These are phyloP conservation scores for Ophion ellenae DNA, from an alignment of 2,888 invertebrate species.

Conservation along the genomic window DNA sequence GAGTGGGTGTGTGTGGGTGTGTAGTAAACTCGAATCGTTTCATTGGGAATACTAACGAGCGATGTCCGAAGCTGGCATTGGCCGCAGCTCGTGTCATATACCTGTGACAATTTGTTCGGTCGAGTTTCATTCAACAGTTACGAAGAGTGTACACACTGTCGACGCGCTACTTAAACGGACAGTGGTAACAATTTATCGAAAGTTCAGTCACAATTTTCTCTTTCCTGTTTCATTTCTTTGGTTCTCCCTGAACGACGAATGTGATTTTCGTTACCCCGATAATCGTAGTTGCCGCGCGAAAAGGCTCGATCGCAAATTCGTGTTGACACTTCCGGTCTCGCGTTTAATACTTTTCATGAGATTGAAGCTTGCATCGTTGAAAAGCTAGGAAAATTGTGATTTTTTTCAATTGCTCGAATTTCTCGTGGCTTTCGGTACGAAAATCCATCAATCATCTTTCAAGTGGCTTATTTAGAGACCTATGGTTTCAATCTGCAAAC, in stretches of 20 bases:
- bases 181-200: slow-evolving; percentile 47
- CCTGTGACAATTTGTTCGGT: slow-evolving; percentile 48
- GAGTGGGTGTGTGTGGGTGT: background rate
- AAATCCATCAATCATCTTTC: too few relatives aligned
- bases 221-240: slow-evolving; percentile 16
- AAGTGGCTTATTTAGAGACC: too few relatives aligned
- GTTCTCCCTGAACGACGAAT: background rate
- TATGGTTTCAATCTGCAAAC: too few relatives aligned
- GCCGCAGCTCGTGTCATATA: slow-evolving; percentile 26
- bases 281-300: slow-evolving; percentile 3
- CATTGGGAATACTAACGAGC: slow-evolving; percentile 48
- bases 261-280: background rate
- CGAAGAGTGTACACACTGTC: slow-evolving; percentile 22
- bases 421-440: too few relatives aligned
- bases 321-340: background rate
- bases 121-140: slow-evolving; percentile 58
- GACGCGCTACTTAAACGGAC: slow-evolving; percentile 24
- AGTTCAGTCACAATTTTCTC: slow-evolving; percentile 27
- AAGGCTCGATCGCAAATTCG: background rate
- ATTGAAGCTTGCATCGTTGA: too few relatives aligned
- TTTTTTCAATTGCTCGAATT: too few relatives aligned
- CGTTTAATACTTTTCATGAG: background rate
- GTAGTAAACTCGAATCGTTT: slow-evolving; percentile 13
- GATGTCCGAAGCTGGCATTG: slow-evolving; percentile 34
- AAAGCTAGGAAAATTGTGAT: too few relatives aligned